Conservation (phyloP, 2,888 invertebrate species). For the Synergus japonicus region DNA sequence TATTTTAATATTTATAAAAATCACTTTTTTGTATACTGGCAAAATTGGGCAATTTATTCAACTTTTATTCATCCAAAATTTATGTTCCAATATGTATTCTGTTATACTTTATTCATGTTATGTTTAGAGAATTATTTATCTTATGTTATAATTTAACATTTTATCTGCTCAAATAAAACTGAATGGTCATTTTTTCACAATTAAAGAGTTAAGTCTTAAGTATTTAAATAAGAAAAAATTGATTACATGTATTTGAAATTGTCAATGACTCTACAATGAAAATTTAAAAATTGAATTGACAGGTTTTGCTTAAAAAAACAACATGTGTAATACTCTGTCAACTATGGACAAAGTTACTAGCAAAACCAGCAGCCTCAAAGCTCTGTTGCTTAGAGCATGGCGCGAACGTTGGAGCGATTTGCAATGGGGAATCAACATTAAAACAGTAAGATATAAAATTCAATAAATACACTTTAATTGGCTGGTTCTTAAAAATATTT, state of each 20-base stretch:
- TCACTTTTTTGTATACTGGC: neutral
- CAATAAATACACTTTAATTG: neutral
- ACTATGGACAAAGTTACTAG: slow-evolving; percentile 90
- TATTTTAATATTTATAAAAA: neutral
- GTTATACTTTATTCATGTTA: neutral
- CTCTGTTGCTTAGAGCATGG: slow-evolving; percentile 92
- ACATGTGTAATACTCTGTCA: slow-evolving; percentile 52
- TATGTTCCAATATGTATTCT: neutral
- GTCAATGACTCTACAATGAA: neutral
- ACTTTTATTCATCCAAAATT: neutral
- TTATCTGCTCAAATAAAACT: no score
- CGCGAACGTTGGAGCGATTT: slow-evolving; percentile 96
- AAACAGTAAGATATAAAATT: slow-evolving; percentile 82
- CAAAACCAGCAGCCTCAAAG: slow-evolving; percentile 89
- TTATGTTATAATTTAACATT: no score
- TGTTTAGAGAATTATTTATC: neutral
- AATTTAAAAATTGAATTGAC: neutral
- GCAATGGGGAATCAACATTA: slow-evolving; percentile 97
- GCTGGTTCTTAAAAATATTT: neutral
- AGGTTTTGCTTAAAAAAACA: slow-evolving; percentile 37
- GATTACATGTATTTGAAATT: neutral
- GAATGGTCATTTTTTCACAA: no score
- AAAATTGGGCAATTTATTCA: neutral
- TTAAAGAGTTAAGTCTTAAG: no score
- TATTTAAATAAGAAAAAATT: neutral